Conservation (phyloP, 2,113 vertebrate species). For the Engraulis encrasicolus region DNA sequence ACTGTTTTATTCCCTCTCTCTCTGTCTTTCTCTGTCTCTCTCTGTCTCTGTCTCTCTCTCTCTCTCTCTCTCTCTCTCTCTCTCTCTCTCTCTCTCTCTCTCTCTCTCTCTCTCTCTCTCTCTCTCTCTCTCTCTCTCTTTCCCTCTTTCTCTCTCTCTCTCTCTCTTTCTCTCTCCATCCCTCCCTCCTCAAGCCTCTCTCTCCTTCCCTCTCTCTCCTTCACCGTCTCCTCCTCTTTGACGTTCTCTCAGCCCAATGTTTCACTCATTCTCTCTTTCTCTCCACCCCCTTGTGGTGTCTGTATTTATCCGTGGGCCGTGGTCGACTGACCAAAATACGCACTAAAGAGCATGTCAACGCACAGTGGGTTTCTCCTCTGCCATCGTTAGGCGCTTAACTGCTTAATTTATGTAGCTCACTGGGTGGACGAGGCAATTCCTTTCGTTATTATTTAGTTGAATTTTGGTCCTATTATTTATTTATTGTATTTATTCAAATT, state of each 20-base stretch:
- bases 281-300: neutral
- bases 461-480: neutral
- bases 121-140: no score
- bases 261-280: neutral
- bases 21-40: no score
- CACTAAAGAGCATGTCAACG: constrained; percentile 47
- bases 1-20: no score
- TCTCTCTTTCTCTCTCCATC: no score
- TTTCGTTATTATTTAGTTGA: neutral
- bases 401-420: neutral
- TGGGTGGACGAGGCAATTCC: neutral
- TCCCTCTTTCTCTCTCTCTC: no score
- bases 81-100: no score
- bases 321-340: constrained; percentile 56
- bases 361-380: neutral
- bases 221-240: no score
- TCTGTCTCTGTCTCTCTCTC: no score
- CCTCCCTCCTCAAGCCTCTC: no score
- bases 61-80: no score
- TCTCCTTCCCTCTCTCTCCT: no score
- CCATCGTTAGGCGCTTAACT: neutral
- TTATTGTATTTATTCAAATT: neutral
- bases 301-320: constrained; percentile 41
- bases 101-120: no score
- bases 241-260: neutral